Base-by-base conservation (phyloP, 2,888 invertebrate genomes). In the Camponotus fellah region DNA sequence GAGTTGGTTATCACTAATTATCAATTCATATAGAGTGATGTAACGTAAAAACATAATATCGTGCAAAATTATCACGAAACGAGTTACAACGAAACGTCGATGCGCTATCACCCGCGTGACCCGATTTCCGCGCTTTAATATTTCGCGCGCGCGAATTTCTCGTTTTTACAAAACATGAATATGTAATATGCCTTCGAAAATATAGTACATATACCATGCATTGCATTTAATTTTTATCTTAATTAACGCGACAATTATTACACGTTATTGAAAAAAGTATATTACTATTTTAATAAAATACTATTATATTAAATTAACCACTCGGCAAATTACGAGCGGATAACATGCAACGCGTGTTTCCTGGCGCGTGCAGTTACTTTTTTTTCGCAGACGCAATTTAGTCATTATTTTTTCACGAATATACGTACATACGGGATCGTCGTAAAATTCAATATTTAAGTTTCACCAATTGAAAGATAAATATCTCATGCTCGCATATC, bases 81-180 rank as follows among this genome's bases (percentile, higher is more conserved):
- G 37, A 71, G 21, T 58, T 58, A 17, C 21, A 58, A 79, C 79
- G 79, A 60, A 71, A 79, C 43, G 17, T 79, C 71, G 71, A 71
- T 26, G 71, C 56, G 49, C 77, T 34, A 34, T 71, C 58, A 69
- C 12, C 69, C 46, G 34, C 21, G 14, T 32, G 71, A 79, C 71
- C 71, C 58, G 71, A 79, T 79, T 69, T 58, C 26, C 77, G 58
- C 58, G 77, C 58, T 46, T 79, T 60, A 71, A 79, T 72, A 60
- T 79, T 79, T 79, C 40, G 58, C 79, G 37, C 34, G n/a, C 75
- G 69, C 34, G 60, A 66, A 58, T 0, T 56, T 46, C 5, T 21
- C 68, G 72, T 60, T 80, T 62, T 80, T 46, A 21, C 37, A 10
- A 37, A 46, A 37, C 60, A 58, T 80, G 72, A 80, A 80, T 80